Percentiles rank a stretch among this genome's conserved stretches.
These are phyloP conservation scores for Botia almorhae DNA, from an alignment of 2,797 vertebrate species.

Conservation along the genomic window DNA sequence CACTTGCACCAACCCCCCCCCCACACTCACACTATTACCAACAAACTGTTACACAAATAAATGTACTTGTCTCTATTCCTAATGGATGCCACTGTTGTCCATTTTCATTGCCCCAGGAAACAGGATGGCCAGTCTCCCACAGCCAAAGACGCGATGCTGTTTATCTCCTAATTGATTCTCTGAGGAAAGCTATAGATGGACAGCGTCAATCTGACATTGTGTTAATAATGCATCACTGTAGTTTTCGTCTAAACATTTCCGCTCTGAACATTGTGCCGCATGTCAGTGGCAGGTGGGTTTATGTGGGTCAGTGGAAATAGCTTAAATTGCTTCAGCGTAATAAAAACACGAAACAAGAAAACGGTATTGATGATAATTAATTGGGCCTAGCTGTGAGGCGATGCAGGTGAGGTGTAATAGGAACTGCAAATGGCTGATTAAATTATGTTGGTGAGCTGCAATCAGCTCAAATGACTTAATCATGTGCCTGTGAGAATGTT, in stretches of 20 bases:
- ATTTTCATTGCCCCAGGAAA: conserved; percentile 86
- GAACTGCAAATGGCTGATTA: conserved; percentile 33
- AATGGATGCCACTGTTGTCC: conserved; percentile 72
- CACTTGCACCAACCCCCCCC: background rate
- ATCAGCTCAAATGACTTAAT: conserved; percentile 29
- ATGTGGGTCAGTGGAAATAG: conserved; percentile 53
- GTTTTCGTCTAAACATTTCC: conserved; percentile 75
- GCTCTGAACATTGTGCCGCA: conserved; percentile 54
- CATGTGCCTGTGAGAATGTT: conserved; percentile 22
- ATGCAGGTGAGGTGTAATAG: conserved; percentile 48
- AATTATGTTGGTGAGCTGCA: conserved; percentile 42
- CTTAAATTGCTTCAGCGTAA: conserved; percentile 43
- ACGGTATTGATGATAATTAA: conserved; percentile 49
- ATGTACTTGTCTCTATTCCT: conserved; percentile 74
- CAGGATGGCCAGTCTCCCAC: conserved; percentile 78
- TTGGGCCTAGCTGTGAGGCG: conserved; percentile 50
- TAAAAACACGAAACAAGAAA: conserved; percentile 45
- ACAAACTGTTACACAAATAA: conserved; percentile 29
- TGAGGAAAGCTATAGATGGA: conserved; percentile 79
- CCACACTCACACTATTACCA: background rate
- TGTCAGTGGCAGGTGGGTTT: conserved; percentile 49
- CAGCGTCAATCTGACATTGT: conserved; percentile 74
- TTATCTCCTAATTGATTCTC: conserved; percentile 90
- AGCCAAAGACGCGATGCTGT: conserved; percentile 77
- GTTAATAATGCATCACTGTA: conserved; percentile 79